Conservation (phyloP, 2,888 invertebrate species). For the Trichopoda pennipes region DNA sequence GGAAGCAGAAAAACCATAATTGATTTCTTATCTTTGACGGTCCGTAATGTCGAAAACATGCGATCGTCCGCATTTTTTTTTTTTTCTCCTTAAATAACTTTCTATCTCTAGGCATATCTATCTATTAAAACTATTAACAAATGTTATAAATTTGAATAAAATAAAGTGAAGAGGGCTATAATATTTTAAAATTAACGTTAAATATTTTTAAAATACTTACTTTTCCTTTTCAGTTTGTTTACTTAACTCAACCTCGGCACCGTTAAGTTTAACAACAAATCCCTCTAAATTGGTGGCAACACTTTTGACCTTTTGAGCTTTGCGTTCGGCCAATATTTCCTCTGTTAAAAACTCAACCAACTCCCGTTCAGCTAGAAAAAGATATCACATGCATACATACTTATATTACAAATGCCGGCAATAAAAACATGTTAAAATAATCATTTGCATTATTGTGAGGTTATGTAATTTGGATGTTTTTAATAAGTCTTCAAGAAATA, state of each 20-base stretch:
- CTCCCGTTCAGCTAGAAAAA: slow-evolving; percentile 88
- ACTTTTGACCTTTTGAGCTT: slow-evolving; percentile 88
- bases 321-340: slow-evolving; percentile 95
- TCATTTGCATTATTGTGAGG: slow-evolving; percentile 70
- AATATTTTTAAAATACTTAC: slow-evolving; percentile 58
- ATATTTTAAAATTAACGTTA: too few relatives aligned
- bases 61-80: too few relatives aligned
- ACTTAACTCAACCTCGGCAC: slow-evolving; percentile 91
- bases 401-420: slow-evolving; percentile 44
- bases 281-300: slow-evolving; percentile 90
- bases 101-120: too few relatives aligned
- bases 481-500: background rate
- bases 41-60: too few relatives aligned
- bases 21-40: too few relatives aligned
- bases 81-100: too few relatives aligned
- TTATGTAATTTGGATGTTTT: slow-evolving; percentile 74
- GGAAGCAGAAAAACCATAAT: too few relatives aligned
- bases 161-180: too few relatives aligned
- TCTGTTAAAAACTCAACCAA: slow-evolving; percentile 95
- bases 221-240: slow-evolving; percentile 87
- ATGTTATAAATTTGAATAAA: too few relatives aligned
- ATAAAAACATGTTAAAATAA: background rate
- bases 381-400: background rate
- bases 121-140: too few relatives aligned
- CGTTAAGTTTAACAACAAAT: slow-evolving; percentile 89